Base-by-base conservation (phyloP, 2,797 vertebrate genomes). In the Argentina silus region DNA sequence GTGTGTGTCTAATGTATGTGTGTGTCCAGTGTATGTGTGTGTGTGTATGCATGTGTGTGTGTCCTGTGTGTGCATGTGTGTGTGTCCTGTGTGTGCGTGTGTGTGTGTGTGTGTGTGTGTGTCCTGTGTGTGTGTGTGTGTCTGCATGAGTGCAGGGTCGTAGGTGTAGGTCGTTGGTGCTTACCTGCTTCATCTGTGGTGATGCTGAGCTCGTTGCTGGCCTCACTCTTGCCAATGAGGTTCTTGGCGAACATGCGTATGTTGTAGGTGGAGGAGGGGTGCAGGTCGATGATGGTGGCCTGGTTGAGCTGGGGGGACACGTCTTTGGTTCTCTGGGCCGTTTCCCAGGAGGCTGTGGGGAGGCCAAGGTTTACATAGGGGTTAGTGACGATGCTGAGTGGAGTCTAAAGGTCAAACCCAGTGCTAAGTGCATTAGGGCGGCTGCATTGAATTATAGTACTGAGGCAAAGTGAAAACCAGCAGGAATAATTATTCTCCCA, bases 241-340 rank as follows among this genome's bases (percentile, higher is more conserved):
- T 99, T 99, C 93, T 98, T 99, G 80, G 97, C 98, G 0, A 98
- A 99, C 96, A 99, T 98, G 80, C 97, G 97, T 77, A 99, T 98
- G 92, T 96, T 98, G 94, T 99, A 99, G 67, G 97, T 97, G 87
- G 97, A 98, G 75, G 98, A 98, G 51, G 98, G 97, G 88, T 99
- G 97, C 62, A 99, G 95, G 85, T 99, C 98, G 51, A 99, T 99
- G 93, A 99, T 99, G 83, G 98, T 99, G 91, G 98, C 98, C 91
- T 98, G 97, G 92, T 99, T 98, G 80, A 99, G 94, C 88, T 98
- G 97, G 78, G 98, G 97, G 48, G 98, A 99, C 86, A 99, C 97
- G 55, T 99, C 98, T 95, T 96, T 98, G 93, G 97, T 99, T 93
- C 96, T 96, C 91, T 99, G 98, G 89, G 97, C 97, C 0, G 96